phyloP scores from a whole-genome alignment of 2,888 invertebrate species.

The Leucophora obtusa region DNA sequence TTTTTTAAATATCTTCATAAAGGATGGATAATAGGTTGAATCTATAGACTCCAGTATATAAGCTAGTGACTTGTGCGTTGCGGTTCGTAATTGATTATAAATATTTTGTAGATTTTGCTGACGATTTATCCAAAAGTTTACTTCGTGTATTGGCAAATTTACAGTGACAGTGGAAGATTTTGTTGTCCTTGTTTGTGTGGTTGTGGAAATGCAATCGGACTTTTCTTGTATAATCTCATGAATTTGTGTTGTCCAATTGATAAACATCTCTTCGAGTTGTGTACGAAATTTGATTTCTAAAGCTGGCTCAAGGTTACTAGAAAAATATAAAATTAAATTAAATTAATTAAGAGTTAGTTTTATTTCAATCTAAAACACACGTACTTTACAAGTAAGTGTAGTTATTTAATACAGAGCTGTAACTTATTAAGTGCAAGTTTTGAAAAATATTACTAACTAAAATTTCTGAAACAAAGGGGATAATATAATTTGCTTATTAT shows the following conservation, averaged over 20 bases:
- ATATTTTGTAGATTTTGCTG: conserved; percentile 91
- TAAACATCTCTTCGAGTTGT: conserved; percentile 90
- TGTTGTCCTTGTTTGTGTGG: not conserved
- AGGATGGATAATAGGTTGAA: conserved; percentile 89
- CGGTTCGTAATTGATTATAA: conserved; percentile 90
- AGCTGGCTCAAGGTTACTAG: conserved; percentile 69
- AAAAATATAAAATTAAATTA: conserved; percentile 42
- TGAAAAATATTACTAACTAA: too few relatives aligned
- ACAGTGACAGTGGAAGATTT: conserved; percentile 59
- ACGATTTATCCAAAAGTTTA: conserved; percentile 90
- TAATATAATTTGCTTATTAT: too few relatives aligned
- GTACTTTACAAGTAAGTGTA: not conserved
- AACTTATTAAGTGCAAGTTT: not conserved
- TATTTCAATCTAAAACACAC: not conserved
- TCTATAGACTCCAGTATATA: conserved; percentile 86
- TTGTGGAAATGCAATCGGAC: conserved; percentile 67
- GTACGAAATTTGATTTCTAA: conserved; percentile 78
- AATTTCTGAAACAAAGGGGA: too few relatives aligned
- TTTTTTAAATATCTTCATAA: conserved; percentile 88
- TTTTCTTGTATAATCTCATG: conserved; percentile 78
- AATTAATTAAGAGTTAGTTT: not conserved
- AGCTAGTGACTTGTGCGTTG: conserved; percentile 89
- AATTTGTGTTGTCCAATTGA: conserved; percentile 92
- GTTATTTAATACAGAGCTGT: not conserved
- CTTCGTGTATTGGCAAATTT: conserved; percentile 83